Evolutionary conservation across 2,797 vertebrate species (phyloP).

Genomic region (Macroramphosus scolopax): DNA sequence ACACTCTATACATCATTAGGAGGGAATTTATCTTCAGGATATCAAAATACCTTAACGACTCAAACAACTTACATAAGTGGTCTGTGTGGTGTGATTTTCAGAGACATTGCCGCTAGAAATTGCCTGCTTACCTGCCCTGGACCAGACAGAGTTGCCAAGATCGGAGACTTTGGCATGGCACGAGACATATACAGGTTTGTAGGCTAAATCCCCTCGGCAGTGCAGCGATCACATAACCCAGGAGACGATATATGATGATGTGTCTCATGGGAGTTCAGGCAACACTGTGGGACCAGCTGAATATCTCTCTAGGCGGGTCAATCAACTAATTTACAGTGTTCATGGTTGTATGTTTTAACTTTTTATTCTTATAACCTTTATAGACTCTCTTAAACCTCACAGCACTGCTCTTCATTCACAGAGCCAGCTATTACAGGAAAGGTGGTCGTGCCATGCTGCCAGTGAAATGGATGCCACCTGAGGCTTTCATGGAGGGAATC

Average conservation of each 20-base stretch:
- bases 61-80: too few relatives aligned
- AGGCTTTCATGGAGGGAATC: constrained; percentile 93
- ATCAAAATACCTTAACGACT: too few relatives aligned
- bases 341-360: too few relatives aligned
- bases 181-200: constrained; percentile 89
- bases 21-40: too few relatives aligned
- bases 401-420: constrained; percentile 40
- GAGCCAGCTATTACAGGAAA: constrained; percentile 92
- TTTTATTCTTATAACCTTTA: too few relatives aligned
- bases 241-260: too few relatives aligned
- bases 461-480: constrained; percentile 94
- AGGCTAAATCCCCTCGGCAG: not conserved
- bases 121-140: constrained; percentile 88
- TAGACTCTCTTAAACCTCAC: constrained; percentile 4
- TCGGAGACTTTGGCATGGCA: constrained; percentile 94
- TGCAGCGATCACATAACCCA: too few relatives aligned
- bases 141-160: constrained; percentile 86
- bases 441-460: constrained; percentile 89
- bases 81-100: constrained; percentile 71
- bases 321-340: constrained; percentile 30
- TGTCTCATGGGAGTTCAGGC: too few relatives aligned
- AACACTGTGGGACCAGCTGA: too few relatives aligned
- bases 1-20: not conserved
- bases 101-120: constrained; percentile 92
- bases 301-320: too few relatives aligned